These are phyloP conservation scores for Alcedo quadribrachys DNA, from an alignment of 2,797 vertebrate species.

Conservation along the genomic window DNA sequence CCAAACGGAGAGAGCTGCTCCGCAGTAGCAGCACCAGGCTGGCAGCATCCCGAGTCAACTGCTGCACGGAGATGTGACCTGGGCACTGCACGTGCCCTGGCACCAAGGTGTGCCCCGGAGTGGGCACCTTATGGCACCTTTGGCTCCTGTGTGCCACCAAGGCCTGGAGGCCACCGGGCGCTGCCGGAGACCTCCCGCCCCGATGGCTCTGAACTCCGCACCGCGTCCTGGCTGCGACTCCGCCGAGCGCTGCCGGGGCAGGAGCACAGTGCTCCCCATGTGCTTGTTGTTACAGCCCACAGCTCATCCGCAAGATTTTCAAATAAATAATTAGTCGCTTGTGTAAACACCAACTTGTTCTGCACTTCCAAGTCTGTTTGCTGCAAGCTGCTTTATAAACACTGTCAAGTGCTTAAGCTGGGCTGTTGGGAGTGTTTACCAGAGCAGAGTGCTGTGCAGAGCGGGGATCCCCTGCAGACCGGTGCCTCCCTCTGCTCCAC, in stretches of 20 bases:
- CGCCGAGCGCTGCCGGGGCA: neutral
- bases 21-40: rapidly evolving
- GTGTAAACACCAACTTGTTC: constrained; percentile 56
- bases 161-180: rapidly evolving
- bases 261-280: constrained; percentile 22
- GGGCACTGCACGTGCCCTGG: rapidly evolving
- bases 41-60: neutral
- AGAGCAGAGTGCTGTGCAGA: neutral
- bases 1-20: neutral
- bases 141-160: rapidly evolving
- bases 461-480: neutral
- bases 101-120: rapidly evolving
- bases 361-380: constrained; percentile 73
- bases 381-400: constrained; percentile 57
- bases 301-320: constrained; percentile 21
- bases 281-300: constrained; percentile 51
- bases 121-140: rapidly evolving
- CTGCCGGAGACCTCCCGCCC: rapidly evolving
- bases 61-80: neutral
- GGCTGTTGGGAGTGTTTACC: constrained; percentile 57
- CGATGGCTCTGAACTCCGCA: neutral
- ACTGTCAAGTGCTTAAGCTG: constrained; percentile 71
- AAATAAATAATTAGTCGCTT: constrained; percentile 66
- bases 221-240: neutral
- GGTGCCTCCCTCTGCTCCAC: rapidly evolving